phyloP scores from a whole-genome alignment of 2,888 invertebrate species.

The Gari tellinella region DNA sequence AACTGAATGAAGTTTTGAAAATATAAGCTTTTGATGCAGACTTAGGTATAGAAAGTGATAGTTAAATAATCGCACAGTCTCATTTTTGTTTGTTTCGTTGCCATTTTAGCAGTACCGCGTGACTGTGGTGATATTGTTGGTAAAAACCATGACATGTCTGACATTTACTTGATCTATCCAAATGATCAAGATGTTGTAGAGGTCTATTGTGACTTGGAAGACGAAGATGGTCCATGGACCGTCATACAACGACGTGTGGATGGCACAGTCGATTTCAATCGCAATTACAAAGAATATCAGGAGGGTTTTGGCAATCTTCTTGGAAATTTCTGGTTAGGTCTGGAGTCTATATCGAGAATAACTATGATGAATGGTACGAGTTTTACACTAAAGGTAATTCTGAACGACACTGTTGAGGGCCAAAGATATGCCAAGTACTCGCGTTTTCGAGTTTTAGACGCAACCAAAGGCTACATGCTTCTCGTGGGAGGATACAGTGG shows the following conservation, averaged over 20 bases:
- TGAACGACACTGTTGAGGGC: no score
- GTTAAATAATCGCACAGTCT: no score
- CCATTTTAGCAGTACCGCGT: no score
- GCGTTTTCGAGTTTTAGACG: constrained; percentile 24
- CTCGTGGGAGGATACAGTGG: constrained; percentile 15
- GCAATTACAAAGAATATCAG: constrained; percentile 29
- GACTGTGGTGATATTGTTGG: no score
- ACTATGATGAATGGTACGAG: constrained; percentile 22
- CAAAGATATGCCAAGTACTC: constrained; percentile 24
- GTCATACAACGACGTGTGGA: constrained; percentile 28
- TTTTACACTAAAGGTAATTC: no score
- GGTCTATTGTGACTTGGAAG: constrained; percentile 45
- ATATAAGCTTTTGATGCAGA: no score
- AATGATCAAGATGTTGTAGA: no score
- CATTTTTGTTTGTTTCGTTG: no score
- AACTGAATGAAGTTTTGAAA: no score
- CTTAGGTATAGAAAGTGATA: no score
- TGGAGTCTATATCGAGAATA: constrained; percentile 17
- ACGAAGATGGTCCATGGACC: constrained; percentile 18
- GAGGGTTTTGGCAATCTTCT: constrained; percentile 31
- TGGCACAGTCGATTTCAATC: constrained; percentile 22
- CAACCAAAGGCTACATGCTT: constrained; percentile 18
- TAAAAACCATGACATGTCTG: no score
- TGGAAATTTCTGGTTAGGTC: constrained; percentile 41
- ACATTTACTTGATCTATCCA: no score